Evolutionary conservation across 1,140 invertebrate genomes (phyloP).

Genomic region (Temnothorax longispinosus): DNA sequence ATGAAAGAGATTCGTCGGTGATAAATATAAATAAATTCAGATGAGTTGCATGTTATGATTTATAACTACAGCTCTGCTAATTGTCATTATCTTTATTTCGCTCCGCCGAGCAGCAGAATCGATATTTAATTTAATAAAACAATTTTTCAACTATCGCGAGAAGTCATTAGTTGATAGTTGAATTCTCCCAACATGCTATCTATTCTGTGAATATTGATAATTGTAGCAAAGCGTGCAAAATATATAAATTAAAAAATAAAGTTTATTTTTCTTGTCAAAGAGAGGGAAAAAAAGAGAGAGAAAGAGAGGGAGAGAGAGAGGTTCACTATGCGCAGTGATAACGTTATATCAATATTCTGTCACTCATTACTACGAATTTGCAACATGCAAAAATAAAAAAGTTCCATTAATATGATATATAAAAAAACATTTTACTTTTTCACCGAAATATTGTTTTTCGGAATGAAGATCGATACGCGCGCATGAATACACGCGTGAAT

Average conservation of each 20-base stretch:
- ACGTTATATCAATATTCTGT: conserved; percentile 16
- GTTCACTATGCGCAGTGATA: neutral
- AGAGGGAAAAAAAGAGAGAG: neutral
- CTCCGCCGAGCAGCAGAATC: conserved; percentile 3
- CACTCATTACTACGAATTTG: conserved; percentile 7
- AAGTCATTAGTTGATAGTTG: conserved; percentile 15
- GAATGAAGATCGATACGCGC: conserved; percentile 15
- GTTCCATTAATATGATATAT: neutral
- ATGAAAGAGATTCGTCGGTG: neutral
- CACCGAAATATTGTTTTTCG: neutral
- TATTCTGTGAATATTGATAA: neutral
- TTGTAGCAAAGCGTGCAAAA: neutral
- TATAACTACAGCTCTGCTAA: neutral
- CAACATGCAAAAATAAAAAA: neutral
- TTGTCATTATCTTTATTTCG: conserved; percentile 33
- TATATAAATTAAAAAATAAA: conserved; percentile 36
- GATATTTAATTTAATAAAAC: conserved; percentile 34
- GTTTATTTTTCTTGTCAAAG: neutral
- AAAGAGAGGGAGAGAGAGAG: neutral
- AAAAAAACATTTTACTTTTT: neutral
- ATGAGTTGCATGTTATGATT: neutral
- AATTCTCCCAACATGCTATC: neutral
- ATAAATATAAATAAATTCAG: conserved; percentile 4
- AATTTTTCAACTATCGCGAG: conserved; percentile 20
- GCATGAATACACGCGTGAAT: neutral